Percentiles rank a stretch among this genome's conserved stretches.
Conservation (phyloP, 2,888 invertebrate species). For the Aromia moschata region DNA sequence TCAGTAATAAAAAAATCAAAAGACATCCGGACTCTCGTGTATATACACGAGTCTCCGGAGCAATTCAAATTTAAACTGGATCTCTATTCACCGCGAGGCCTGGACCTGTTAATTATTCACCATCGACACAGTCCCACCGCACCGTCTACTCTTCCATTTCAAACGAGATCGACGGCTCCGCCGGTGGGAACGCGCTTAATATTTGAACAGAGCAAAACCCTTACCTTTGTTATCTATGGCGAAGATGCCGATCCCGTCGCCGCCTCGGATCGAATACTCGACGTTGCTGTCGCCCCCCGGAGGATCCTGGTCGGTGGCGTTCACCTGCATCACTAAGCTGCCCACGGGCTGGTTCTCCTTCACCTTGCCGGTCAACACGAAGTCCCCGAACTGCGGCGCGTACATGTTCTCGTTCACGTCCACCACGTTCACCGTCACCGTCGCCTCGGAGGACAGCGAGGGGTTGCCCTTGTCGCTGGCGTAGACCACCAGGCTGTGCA, state of each 20-base stretch:
- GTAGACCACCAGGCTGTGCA: constrained; percentile 86
- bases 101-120: constrained; percentile 6
- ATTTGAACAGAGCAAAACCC: constrained; percentile 7
- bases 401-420: constrained; percentile 95
- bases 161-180: background rate
- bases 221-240: constrained; percentile 88
- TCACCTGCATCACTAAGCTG: constrained; percentile 78
- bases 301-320: constrained; percentile 82
- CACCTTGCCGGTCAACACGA: constrained; percentile 78
- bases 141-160: constrained; percentile 1
- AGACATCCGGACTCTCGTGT: no score
- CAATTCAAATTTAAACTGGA: no score
- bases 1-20: no score
- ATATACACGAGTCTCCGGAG: no score
- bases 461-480: constrained; percentile 89
- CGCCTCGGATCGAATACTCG: constrained; percentile 86
- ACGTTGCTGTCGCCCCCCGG: constrained; percentile 83
- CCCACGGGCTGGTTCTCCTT: constrained; percentile 83
- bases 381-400: constrained; percentile 84
- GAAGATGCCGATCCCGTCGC: constrained; percentile 92
- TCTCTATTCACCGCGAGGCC: background rate
- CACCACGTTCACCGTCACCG: constrained; percentile 85
- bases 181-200: background rate
- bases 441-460: constrained; percentile 79
- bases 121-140: background rate